phyloP scores from a whole-genome alignment of 2,888 invertebrate genomes.

The Nomada goodeniana region DNA sequence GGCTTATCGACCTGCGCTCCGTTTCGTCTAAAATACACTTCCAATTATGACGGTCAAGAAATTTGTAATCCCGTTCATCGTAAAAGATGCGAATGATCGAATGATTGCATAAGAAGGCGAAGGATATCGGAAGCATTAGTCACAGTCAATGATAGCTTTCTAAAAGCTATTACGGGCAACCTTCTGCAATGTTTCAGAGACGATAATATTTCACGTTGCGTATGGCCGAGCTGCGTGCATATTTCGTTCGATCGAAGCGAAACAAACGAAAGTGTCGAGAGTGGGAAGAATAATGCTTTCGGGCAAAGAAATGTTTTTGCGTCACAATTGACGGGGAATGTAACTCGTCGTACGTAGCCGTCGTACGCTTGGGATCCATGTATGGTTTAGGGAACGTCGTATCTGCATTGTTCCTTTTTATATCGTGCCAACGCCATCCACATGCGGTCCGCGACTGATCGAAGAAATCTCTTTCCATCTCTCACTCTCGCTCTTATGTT shows the following conservation, averaged over 20 bases:
- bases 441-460: constrained; percentile 52
- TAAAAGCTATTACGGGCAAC: constrained; percentile 27
- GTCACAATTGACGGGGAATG: constrained; percentile 50
- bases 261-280: background rate
- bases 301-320: constrained; percentile 48
- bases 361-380: background rate
- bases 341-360: constrained; percentile 12
- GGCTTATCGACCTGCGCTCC: background rate
- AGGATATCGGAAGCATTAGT: constrained; percentile 43
- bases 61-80: constrained; percentile 5
- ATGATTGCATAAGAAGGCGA: constrained; percentile 19
- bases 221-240: background rate
- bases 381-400: constrained; percentile 24
- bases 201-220: background rate
- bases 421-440: constrained; percentile 21
- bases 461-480: constrained; percentile 64
- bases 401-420: constrained; percentile 45
- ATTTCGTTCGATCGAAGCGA: constrained; percentile 3
- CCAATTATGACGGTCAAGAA: background rate
- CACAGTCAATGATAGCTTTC: constrained; percentile 33
- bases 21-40: background rate
- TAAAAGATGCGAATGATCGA: background rate
- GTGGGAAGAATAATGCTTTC: constrained; percentile 20
- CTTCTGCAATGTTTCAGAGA: constrained; percentile 9
- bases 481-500: constrained; percentile 49